Conservation (phyloP, 2,888 invertebrate genomes). For the Hyppa rectilinea region DNA sequence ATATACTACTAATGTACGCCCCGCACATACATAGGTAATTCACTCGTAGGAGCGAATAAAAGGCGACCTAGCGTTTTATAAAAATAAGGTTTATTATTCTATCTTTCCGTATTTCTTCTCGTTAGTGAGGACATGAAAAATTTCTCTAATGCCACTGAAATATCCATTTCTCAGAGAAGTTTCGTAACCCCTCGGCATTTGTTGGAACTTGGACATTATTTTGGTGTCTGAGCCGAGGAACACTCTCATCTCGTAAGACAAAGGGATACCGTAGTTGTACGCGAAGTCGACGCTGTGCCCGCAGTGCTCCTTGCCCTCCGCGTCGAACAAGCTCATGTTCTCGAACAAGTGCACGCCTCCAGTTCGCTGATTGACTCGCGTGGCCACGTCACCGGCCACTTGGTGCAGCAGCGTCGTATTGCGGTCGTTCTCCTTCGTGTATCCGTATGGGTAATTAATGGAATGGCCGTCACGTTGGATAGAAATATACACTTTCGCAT, state of each 20-base stretch:
- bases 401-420: constrained; percentile 58
- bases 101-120: constrained; percentile 71
- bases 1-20: constrained; percentile 66
- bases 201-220: constrained; percentile 80
- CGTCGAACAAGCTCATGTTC: constrained; percentile 76
- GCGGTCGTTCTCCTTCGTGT: constrained; percentile 68
- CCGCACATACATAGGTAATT: constrained; percentile 56
- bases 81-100: constrained; percentile 58
- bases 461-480: constrained; percentile 93
- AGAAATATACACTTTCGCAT: constrained; percentile 92
- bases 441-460: constrained; percentile 92
- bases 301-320: constrained; percentile 77
- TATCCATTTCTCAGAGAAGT: constrained; percentile 79
- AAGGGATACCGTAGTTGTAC: constrained; percentile 69
- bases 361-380: constrained; percentile 80
- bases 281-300: constrained; percentile 86
- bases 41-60: constrained; percentile 57
- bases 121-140: constrained; percentile 76
- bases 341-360: constrained; percentile 76
- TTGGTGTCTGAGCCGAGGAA: constrained; percentile 76
- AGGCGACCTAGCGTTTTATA: constrained; percentile 45
- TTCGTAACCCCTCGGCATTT: constrained; percentile 79
- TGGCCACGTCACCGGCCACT: constrained; percentile 75
- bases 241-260: constrained; percentile 84
- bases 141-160: constrained; percentile 81